A percentile compares a stretch with the other conserved stretches of the same genome.
Conservation (phyloP, 2,113 vertebrate species). For the Emberiza fucata region DNA sequence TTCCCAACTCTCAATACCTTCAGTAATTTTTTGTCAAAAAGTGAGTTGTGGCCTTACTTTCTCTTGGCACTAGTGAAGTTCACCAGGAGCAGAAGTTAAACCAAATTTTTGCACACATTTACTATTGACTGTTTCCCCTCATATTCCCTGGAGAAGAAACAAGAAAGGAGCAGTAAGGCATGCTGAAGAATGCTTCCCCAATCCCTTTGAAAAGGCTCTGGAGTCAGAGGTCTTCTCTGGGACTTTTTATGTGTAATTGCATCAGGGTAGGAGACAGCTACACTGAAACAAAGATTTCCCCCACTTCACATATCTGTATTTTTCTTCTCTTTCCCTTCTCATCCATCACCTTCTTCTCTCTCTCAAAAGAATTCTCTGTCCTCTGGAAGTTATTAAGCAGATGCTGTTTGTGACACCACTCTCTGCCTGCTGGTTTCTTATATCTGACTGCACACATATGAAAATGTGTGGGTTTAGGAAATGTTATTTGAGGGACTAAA, state of each 20-base stretch:
- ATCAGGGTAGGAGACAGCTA: neutral
- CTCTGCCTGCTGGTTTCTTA: accelerated
- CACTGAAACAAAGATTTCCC: neutral
- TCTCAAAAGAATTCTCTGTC: neutral
- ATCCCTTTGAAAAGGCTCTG: neutral
- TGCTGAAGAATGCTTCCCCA: neutral
- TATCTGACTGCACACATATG: neutral
- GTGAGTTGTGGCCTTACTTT: neutral
- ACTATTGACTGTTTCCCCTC: neutral
- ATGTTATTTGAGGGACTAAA: neutral
- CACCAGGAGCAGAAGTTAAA: neutral
- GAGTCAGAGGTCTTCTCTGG: neutral
- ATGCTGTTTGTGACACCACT: neutral
- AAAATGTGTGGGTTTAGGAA: neutral
- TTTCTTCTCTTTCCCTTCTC: neutral
- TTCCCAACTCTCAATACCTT: neutral
- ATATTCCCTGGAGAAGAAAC: neutral
- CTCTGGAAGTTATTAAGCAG: neutral
- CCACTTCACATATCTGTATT: neutral
- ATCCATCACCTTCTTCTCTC: neutral
- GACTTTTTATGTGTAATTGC: neutral
- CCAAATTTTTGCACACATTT: neutral
- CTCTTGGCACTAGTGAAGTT: neutral
- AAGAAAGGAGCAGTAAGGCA: neutral
- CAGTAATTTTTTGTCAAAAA: neutral